phyloP scores from a whole-genome alignment of 2,888 invertebrate species.

The Heliconius ismenius region DNA sequence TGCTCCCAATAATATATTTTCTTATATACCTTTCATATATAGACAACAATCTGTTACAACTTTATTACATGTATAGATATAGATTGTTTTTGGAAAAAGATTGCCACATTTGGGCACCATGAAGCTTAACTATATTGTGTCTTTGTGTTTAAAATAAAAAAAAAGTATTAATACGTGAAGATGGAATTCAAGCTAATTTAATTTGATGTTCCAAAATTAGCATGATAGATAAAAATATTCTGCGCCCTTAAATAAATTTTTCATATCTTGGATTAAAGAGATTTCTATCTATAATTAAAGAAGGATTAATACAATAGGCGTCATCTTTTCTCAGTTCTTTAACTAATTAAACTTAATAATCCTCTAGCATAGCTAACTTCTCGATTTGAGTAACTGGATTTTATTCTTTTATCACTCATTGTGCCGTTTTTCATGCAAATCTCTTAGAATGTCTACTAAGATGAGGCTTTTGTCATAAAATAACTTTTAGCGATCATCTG shows the following conservation, averaged over 20 bases:
- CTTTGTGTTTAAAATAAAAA: too few relatives aligned
- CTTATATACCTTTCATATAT: too few relatives aligned
- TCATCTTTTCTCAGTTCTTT: constrained; percentile 58
- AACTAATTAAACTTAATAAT: constrained; percentile 79
- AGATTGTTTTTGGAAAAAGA: too few relatives aligned
- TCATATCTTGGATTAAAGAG: constrained; percentile 34
- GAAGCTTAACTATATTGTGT: too few relatives aligned
- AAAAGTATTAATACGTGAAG: too few relatives aligned
- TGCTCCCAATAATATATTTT: too few relatives aligned
- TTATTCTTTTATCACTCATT: constrained; percentile 54
- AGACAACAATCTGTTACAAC: too few relatives aligned
- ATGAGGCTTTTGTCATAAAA: constrained; percentile 39
- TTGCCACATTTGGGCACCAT: too few relatives aligned
- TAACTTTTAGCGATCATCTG: constrained; percentile 14
- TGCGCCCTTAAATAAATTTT: constrained; percentile 35
- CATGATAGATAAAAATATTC: not conserved
- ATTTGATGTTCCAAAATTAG: not conserved
- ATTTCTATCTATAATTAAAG: constrained; percentile 44
- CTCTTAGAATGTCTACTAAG: constrained; percentile 43
- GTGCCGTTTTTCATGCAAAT: constrained; percentile 49
- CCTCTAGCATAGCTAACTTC: constrained; percentile 63
- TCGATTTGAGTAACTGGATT: constrained; percentile 62
- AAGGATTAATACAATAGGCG: constrained; percentile 59
- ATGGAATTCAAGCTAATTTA: too few relatives aligned
- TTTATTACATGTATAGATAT: too few relatives aligned